These are phyloP conservation scores for Omphaloscelis lunosa DNA, from an alignment of 2,888 invertebrate species.

Conservation along the genomic window DNA sequence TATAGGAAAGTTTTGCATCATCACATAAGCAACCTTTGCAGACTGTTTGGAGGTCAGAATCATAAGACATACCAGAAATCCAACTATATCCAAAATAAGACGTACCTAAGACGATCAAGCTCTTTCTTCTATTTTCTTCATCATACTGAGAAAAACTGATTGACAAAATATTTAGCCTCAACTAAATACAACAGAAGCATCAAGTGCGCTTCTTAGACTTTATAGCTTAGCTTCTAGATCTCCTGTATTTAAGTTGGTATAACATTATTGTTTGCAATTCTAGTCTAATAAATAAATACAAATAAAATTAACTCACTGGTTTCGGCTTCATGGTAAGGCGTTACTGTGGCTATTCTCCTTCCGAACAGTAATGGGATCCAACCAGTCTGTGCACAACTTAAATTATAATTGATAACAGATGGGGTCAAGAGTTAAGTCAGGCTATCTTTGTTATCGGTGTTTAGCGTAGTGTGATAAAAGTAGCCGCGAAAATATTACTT, in stretches of 20 bases:
- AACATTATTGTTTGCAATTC: background rate
- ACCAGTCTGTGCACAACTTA: constrained; percentile 62
- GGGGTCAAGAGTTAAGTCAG: constrained; percentile 47
- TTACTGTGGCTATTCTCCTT: constrained; percentile 32
- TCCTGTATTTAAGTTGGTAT: background rate
- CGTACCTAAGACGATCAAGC: background rate
- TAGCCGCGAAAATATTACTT: constrained; percentile 52
- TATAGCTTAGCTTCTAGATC: no score
- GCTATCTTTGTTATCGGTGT: constrained; percentile 52
- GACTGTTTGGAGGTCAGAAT: background rate
- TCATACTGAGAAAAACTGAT: background rate
- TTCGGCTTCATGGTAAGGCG: constrained; percentile 64
- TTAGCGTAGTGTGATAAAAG: constrained; percentile 42
- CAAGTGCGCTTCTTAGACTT: no score
- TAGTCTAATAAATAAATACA: background rate
- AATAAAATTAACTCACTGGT: constrained; percentile 62
- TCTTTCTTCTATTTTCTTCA: background rate
- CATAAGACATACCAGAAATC: background rate
- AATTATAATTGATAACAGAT: constrained; percentile 66
- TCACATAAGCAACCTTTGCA: background rate
- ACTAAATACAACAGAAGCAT: background rate
- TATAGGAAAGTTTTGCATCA: background rate
- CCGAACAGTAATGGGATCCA: constrained; percentile 40
- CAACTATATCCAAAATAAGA: background rate
- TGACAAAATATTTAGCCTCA: background rate